A percentile compares a stretch with the other conserved stretches of the same genome.
Evolutionary conservation across 2,113 vertebrate genomes (phyloP).

Genomic region (Malurus cyaneus): DNA sequence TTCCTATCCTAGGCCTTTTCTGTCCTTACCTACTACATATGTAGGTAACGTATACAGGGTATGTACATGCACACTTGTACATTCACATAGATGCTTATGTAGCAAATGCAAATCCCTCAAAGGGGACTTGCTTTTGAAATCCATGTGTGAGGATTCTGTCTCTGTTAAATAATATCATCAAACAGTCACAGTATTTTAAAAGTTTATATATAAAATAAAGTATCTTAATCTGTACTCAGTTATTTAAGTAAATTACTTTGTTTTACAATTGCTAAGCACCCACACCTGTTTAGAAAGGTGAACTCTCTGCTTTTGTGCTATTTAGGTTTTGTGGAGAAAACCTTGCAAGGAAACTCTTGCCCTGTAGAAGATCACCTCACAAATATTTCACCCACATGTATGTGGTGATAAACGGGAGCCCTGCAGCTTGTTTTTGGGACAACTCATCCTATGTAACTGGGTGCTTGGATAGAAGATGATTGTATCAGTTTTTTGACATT

Average conservation of each 20-base stretch:
- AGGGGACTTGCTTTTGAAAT: background rate
- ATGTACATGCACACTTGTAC: fast-evolving
- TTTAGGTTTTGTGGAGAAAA: background rate
- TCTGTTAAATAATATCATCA: background rate
- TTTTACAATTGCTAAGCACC: slow-evolving; percentile 18
- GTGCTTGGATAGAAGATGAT: background rate
- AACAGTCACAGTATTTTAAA: background rate
- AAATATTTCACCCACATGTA: background rate
- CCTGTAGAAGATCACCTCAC: background rate
- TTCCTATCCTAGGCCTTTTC: background rate
- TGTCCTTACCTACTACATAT: background rate
- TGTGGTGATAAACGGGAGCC: background rate
- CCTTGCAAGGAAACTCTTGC: background rate
- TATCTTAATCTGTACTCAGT: background rate
- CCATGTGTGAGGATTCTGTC: background rate
- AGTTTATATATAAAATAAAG: background rate
- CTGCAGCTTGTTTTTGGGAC: background rate
- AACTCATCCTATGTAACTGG: fast-evolving
- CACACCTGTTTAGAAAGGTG: background rate
- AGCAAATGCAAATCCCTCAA: background rate
- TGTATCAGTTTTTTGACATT: background rate
- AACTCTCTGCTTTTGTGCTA: background rate
- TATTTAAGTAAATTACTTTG: background rate
- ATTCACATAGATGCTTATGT: background rate
- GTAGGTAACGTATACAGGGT: background rate